Conservation (phyloP, 2,113 vertebrate species). For the Theristicus caerulescens region DNA sequence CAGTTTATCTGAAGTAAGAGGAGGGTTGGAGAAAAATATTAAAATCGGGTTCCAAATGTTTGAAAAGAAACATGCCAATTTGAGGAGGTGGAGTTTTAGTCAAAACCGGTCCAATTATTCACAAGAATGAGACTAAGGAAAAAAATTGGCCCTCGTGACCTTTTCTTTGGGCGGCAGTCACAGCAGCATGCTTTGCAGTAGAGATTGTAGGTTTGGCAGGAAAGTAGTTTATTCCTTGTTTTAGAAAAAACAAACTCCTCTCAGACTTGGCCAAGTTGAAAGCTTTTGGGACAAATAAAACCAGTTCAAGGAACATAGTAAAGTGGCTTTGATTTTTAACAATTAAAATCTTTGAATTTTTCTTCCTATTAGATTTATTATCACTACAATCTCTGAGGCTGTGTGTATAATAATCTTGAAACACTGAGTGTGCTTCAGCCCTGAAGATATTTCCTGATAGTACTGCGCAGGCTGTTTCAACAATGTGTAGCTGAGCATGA, state of each 20-base stretch:
- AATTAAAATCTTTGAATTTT: background rate
- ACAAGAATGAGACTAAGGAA: background rate
- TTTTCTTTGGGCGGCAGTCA: background rate
- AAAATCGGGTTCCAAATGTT: background rate
- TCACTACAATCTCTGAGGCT: background rate
- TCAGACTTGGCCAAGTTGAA: background rate
- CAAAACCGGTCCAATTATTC: background rate
- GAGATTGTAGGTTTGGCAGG: background rate
- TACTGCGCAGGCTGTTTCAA: background rate
- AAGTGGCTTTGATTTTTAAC: background rate
- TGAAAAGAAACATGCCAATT: background rate
- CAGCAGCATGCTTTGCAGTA: background rate
- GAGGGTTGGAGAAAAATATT: rapidly evolving
- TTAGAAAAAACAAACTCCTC: background rate
- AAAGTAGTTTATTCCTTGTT: slow-evolving; percentile 17
- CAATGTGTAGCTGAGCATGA: background rate
- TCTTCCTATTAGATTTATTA: background rate
- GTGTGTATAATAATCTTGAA: background rate
- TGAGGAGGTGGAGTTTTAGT: background rate
- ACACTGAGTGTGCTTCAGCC: background rate
- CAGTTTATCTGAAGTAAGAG: background rate
- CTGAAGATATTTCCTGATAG: background rate
- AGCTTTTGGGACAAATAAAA: slow-evolving; percentile 28
- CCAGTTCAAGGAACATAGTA: background rate
- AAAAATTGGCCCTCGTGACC: background rate